Conservation (phyloP, 2,113 vertebrate genomes). For the Hippoglossus stenolepis region DNA sequence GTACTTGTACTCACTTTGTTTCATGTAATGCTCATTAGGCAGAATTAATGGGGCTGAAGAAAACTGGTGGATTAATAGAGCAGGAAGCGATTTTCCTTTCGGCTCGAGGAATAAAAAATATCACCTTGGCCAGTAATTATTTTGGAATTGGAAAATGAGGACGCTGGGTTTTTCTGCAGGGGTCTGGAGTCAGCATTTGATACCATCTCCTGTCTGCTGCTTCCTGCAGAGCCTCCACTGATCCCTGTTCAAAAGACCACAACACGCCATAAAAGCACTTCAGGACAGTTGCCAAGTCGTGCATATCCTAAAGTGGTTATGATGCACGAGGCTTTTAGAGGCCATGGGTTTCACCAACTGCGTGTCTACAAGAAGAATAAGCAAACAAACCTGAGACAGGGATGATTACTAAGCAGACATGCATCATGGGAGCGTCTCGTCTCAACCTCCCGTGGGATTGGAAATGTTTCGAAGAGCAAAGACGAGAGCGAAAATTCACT, state of each 20-base stretch:
- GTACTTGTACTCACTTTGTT: not conserved
- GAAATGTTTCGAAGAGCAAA: not conserved
- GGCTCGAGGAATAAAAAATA: constrained; percentile 21
- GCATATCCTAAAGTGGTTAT: constrained; percentile 64
- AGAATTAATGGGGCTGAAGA: not conserved
- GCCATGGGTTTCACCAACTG: constrained; percentile 37
- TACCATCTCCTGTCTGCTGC: constrained; percentile 49
- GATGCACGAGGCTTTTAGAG: constrained; percentile 65
- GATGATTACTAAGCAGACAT: constrained; percentile 41
- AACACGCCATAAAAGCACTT: constrained; percentile 73
- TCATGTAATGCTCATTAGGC: not conserved
- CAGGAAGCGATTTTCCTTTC: constrained; percentile 9
- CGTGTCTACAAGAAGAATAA: constrained; percentile 39
- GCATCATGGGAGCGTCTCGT: constrained; percentile 41
- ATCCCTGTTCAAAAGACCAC: constrained; percentile 63
- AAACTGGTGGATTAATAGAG: constrained; percentile 22
- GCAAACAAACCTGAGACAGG: constrained; percentile 43
- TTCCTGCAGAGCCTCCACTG: constrained; percentile 59
- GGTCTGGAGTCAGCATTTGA: constrained; percentile 59
- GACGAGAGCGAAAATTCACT: not conserved
- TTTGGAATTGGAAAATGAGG: constrained; percentile 35
- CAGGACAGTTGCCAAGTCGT: constrained; percentile 69
- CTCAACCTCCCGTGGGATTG: not conserved
- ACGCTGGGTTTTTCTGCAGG: constrained; percentile 8
- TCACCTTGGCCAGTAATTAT: constrained; percentile 29